A percentile compares a stretch with the other conserved stretches of the same genome.
Conservation (phyloP, 2,888 invertebrate genomes). For the Xanthorhoe designata region DNA sequence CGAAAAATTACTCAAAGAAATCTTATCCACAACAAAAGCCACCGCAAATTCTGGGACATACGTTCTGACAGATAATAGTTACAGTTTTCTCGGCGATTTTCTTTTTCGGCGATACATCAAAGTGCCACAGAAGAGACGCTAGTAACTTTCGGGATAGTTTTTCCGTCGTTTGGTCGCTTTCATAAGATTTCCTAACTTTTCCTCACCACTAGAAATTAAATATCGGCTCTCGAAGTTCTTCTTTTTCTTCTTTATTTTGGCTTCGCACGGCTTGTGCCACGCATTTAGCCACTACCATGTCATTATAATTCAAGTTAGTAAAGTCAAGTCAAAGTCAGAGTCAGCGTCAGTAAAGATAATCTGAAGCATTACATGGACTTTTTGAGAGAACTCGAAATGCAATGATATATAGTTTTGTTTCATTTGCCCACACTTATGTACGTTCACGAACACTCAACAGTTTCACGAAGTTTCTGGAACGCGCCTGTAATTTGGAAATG, state of each 20-base stretch:
- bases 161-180: conserved; percentile 32
- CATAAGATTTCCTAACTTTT: conserved; percentile 27
- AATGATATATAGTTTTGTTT: too few species aligned
- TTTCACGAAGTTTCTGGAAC: background rate
- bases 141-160: conserved; percentile 26
- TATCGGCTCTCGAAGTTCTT: background rate
- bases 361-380: too few species aligned
- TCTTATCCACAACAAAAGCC: conserved; percentile 26
- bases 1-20: background rate
- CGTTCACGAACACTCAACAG: too few species aligned
- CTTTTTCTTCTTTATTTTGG: too few species aligned
- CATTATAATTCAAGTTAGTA: too few species aligned
- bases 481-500: background rate
- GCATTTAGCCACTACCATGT: too few species aligned
- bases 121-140: conserved; percentile 13
- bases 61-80: conserved; percentile 26
- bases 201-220: conserved; percentile 10
- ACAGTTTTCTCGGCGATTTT: conserved; percentile 30
- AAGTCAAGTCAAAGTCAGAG: too few species aligned
- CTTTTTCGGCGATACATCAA: conserved; percentile 33
- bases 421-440: too few species aligned
- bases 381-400: too few species aligned
- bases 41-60: conserved; percentile 23
- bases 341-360: too few species aligned
- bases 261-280: too few species aligned